These are phyloP conservation scores for Acanthaster planci DNA, from an alignment of 35 echinoderm and acorn worm genomes.

Conservation along the genomic window DNA sequence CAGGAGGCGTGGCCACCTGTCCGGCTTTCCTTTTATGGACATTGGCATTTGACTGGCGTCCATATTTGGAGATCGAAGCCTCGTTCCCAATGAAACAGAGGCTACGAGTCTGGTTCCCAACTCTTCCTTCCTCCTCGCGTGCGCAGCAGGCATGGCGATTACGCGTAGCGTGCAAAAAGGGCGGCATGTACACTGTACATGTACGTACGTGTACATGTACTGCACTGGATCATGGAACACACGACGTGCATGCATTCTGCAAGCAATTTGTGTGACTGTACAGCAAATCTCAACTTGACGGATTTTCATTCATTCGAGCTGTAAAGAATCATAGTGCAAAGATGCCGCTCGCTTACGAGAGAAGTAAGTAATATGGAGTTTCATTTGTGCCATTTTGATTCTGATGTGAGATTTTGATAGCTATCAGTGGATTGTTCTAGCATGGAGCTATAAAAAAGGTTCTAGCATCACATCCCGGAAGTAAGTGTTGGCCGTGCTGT, in stretches of 20 bases:
- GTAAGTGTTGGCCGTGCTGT: no score
- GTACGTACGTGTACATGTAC: no score
- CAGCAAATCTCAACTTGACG: neutral
- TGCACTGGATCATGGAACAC: no score
- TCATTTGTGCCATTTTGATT: no score
- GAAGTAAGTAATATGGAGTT: neutral
- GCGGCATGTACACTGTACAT: neutral
- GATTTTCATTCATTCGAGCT: neutral
- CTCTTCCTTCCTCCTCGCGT: neutral
- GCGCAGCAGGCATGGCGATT: no score
- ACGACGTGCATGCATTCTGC: neutral
- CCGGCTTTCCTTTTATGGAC: neutral
- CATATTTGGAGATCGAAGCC: conserved; percentile 1
- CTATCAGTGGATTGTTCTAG: no score
- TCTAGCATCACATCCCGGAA: no score
- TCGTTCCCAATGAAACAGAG: neutral
- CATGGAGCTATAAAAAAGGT: no score
- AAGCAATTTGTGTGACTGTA: neutral
- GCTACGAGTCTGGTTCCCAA: neutral
- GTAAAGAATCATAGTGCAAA: neutral
- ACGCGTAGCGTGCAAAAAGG: neutral
- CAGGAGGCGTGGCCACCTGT: neutral
- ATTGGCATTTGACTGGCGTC: neutral
- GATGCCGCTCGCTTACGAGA: conserved; percentile 2
- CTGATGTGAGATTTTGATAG: no score